A percentile compares a stretch with the other conserved stretches of the same genome.
phyloP scores from a whole-genome alignment of 2,888 invertebrate genomes.

The Machimus rusticus region DNA sequence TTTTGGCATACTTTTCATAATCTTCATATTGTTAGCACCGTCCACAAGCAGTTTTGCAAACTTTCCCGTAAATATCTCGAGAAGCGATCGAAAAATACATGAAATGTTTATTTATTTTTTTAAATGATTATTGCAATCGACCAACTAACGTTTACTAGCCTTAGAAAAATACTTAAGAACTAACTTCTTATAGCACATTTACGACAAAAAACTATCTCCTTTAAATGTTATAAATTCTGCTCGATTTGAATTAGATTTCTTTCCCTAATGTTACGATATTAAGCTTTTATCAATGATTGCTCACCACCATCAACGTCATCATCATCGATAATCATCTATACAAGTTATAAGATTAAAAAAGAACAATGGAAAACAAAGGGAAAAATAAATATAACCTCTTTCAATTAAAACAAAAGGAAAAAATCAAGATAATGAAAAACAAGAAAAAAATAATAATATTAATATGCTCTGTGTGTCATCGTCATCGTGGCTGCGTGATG shows the following conservation, averaged over 20 bases:
- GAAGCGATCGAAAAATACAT: not conserved
- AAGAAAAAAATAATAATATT: not conserved
- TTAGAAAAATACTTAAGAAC: constrained; percentile 28
- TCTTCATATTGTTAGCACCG: not conserved
- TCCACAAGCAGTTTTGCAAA: constrained; percentile 4
- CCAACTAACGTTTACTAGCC: constrained; percentile 35
- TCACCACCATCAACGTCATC: constrained; percentile 18
- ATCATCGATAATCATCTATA: not conserved
- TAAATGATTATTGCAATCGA: not conserved
- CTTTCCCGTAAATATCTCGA: not conserved
- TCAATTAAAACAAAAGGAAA: constrained; percentile 1
- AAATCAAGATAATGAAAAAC: not conserved
- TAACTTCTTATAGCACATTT: constrained; percentile 35
- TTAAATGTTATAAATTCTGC: constrained; percentile 33
- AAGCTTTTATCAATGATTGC: constrained; percentile 22
- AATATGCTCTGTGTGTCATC: constrained; percentile 1
- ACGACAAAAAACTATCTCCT: not conserved
- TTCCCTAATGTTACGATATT: constrained; percentile 31
- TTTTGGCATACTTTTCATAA: not conserved
- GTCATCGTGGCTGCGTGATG: not conserved
- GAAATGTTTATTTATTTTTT: not conserved
- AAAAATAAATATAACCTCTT: constrained; percentile 29
- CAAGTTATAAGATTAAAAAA: not conserved
- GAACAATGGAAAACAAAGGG: not conserved
- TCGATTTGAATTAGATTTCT: constrained; percentile 19